Evolutionary conservation across 1,140 invertebrate species (phyloP).

Genomic region (Nilaparvata lugens): DNA sequence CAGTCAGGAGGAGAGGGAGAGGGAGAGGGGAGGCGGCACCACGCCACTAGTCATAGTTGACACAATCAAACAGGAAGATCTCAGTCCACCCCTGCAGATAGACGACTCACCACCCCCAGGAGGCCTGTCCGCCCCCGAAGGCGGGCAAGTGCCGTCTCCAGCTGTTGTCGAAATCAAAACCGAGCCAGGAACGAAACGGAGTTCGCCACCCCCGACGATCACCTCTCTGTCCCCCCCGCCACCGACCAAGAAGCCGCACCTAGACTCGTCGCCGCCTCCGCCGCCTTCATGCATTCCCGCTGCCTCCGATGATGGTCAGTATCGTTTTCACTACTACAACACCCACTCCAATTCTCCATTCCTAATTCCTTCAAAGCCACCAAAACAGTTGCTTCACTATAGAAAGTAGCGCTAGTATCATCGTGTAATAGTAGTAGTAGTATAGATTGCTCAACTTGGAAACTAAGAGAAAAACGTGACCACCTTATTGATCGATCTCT

Average conservation of each 20-base stretch:
- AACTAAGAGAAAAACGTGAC: no score
- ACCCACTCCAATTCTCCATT: no score
- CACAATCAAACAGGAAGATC: constrained; percentile 13
- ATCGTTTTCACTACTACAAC: constrained; percentile 1
- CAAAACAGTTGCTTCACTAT: no score
- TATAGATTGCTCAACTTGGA: no score
- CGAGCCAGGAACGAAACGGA: constrained; percentile 16
- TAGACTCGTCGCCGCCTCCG: constrained; percentile 15
- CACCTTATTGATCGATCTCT: no score
- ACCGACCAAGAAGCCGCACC: constrained; percentile 21
- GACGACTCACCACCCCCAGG: not conserved
- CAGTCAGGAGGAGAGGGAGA: constrained; percentile 20
- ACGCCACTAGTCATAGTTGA: constrained; percentile 16
- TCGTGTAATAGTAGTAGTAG: no score
- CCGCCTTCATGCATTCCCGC: constrained; percentile 9
- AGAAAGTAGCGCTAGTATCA: no score
- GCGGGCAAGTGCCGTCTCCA: no score
- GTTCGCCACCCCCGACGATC: constrained; percentile 5
- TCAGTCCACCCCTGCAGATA: constrained; percentile 8
- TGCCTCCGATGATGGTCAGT: constrained; percentile 24
- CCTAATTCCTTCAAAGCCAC: no score
- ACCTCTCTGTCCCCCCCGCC: constrained; percentile 8
- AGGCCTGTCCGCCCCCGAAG: no score
- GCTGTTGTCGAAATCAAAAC: constrained; percentile 25
- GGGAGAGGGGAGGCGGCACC: constrained; percentile 17